Percentiles rank a stretch among this genome's conserved stretches.
Conservation (phyloP, 2,113 vertebrate genomes). For the Oreochromis tanganicae region DNA sequence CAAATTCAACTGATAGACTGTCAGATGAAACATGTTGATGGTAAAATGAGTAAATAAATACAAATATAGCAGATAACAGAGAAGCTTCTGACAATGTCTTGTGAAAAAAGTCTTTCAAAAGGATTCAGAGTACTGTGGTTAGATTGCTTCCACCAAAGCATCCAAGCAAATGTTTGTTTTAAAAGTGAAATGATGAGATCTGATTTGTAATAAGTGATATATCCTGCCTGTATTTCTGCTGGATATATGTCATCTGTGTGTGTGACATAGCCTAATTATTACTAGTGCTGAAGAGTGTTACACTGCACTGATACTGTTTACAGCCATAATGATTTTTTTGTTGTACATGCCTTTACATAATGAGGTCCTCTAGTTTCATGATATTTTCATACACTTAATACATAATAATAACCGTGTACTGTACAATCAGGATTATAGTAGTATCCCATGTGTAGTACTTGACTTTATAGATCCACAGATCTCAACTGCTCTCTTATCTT, state of each 20-base stretch:
- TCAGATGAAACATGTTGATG: not conserved
- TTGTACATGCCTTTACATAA: not conserved
- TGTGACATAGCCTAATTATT: not conserved
- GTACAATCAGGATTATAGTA: not conserved
- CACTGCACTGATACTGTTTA: not conserved
- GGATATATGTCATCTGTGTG: not conserved
- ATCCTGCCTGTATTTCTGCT: not conserved
- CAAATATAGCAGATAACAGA: not conserved
- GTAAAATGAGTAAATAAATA: not conserved
- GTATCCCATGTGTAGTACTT: not conserved
- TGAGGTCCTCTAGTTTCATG: not conserved
- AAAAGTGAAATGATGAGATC: not conserved
- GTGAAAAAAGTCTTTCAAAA: not conserved
- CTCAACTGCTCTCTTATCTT: not conserved
- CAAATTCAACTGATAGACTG: not conserved
- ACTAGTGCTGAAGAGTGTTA: not conserved
- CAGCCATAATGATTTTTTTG: not conserved
- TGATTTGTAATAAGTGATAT: not conserved
- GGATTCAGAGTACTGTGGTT: not conserved
- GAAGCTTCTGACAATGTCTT: not conserved
- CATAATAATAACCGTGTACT: not conserved
- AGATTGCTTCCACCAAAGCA: conserved; percentile 23
- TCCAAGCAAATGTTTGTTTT: not conserved
- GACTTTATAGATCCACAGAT: not conserved
- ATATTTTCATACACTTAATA: conserved; percentile 1